These are phyloP conservation scores for Oophaga pumilio DNA, from an alignment of 2,113 vertebrate genomes.

Conservation along the genomic window DNA sequence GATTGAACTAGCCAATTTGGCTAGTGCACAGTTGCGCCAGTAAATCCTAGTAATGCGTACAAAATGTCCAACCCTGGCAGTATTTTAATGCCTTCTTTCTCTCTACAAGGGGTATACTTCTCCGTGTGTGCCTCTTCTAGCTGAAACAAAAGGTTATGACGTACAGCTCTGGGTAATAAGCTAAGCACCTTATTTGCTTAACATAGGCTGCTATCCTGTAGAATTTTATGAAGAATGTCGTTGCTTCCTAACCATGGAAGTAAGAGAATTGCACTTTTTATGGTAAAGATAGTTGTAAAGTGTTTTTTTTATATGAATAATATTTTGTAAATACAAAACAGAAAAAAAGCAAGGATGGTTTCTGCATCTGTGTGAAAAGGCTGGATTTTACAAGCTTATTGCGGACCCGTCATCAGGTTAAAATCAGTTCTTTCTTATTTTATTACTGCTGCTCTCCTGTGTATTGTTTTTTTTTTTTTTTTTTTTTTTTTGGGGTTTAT, in stretches of 20 bases:
- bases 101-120: slow-evolving; percentile 2
- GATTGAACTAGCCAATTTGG: slow-evolving; percentile 94
- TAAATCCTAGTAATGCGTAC: slow-evolving; percentile 62
- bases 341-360: slow-evolving; percentile 78
- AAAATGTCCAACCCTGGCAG: slow-evolving; percentile 59
- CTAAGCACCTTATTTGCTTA: slow-evolving; percentile 99
- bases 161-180: slow-evolving; percentile 81
- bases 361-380: slow-evolving; percentile 62
- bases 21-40: slow-evolving; percentile 74
- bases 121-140: neutral
- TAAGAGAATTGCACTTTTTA: slow-evolving; percentile 84
- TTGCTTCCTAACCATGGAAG: slow-evolving; percentile 71
- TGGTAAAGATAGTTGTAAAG: slow-evolving; percentile 75
- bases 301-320: slow-evolving; percentile 64
- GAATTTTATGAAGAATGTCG: slow-evolving; percentile 96
- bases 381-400: slow-evolving; percentile 87
- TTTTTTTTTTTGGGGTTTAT: no score
- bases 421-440: no score
- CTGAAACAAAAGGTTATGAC: slow-evolving; percentile 69
- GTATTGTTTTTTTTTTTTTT: no score
- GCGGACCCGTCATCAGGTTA: no score
- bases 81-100: slow-evolving; percentile 10
- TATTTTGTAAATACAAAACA: slow-evolving; percentile 83
- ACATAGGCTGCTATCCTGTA: slow-evolving; percentile 98
- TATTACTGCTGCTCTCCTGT: no score